Evolutionary conservation across 2,797 vertebrate genomes (phyloP).

Genomic region (Tolypeutes matacus): DNA sequence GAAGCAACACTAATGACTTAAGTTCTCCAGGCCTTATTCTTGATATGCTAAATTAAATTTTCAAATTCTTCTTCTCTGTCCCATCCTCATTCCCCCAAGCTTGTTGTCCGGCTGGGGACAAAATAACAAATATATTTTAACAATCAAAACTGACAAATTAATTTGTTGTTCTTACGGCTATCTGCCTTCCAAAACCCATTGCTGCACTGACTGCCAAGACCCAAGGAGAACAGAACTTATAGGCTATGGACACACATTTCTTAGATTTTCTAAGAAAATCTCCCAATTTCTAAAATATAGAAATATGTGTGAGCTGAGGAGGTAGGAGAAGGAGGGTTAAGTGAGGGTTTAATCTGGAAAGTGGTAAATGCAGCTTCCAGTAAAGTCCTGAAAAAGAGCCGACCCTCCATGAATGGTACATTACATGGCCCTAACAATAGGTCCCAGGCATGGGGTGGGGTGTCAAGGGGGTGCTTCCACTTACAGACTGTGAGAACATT

Average conservation of each 20-base stretch:
- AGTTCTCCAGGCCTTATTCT: neutral
- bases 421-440: neutral
- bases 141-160: neutral
- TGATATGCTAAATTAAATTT: neutral
- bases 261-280: neutral
- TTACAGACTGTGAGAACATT: neutral
- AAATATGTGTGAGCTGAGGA: neutral
- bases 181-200: neutral
- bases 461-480: neutral
- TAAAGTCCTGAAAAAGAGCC: slow-evolving; percentile 35
- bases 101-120: neutral
- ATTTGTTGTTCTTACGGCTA: neutral
- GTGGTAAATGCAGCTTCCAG: neutral
- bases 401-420: neutral
- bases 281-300: neutral
- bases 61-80: neutral
- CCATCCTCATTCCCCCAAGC: neutral
- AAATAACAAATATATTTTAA: neutral
- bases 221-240: neutral
- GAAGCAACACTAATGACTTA: neutral
- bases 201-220: neutral
- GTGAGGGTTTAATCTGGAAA: neutral
- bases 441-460: neutral
- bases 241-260: neutral
- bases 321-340: neutral